phyloP scores from a whole-genome alignment of 2,113 vertebrate species.

The Ciconia maguari region DNA sequence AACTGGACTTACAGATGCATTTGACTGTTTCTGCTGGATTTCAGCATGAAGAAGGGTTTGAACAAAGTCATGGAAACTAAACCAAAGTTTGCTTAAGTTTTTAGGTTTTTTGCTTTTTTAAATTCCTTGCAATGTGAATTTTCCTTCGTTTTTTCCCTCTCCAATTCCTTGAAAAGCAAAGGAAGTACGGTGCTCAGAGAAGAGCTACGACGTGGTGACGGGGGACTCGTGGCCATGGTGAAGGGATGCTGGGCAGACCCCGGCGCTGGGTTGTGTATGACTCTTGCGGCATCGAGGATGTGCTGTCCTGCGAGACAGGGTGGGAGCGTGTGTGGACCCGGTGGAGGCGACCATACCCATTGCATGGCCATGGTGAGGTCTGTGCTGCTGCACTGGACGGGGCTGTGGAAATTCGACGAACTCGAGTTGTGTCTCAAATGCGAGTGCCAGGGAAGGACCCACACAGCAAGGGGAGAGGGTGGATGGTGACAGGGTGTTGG shows the following conservation, averaged over 20 bases:
- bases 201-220: neutral
- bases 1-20: neutral
- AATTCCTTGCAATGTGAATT: neutral
- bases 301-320: neutral
- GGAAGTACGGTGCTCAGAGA: neutral
- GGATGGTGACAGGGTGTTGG: neutral
- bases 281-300: fast-evolving
- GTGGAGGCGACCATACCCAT: neutral
- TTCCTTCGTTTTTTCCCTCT: neutral
- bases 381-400: neutral
- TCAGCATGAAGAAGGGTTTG: neutral
- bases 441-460: neutral
- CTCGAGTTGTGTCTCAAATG: neutral
- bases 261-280: fast-evolving
- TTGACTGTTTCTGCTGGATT: neutral
- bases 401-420: neutral
- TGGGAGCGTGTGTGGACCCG: fast-evolving
- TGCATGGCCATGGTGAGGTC: neutral
- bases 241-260: neutral
- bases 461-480: fast-evolving
- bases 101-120: neutral
- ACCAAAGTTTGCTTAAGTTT: neutral
- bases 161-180: neutral
- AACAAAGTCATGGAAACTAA: neutral
- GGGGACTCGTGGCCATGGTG: fast-evolving